Base-by-base conservation (phyloP, 2,113 vertebrate species). In the Enhydra lutris region DNA sequence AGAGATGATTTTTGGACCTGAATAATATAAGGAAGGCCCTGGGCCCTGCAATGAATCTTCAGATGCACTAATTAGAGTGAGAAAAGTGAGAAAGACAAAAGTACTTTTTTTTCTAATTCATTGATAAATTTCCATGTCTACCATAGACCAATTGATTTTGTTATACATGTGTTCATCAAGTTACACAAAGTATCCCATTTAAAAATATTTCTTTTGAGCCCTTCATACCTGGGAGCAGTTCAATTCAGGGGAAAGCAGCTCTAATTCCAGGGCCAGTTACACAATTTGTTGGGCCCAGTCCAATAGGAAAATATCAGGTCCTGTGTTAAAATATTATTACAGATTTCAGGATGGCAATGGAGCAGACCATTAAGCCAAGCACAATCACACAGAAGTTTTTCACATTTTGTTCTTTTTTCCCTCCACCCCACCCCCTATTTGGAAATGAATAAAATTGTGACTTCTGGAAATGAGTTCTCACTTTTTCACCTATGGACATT, bases 361-460 rank as follows among this genome's bases (percentile, higher is more conserved):
- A 74, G 2, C 7, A 89, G 67, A 67, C 31, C 15, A n/a, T 67
- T 67, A 55, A 81, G 34, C 1, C 26, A 67, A 65, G 29, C 20
- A 21, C 18, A 80, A 14, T 29, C 3, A n/a, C 10, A 69, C 1
- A n/a, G 36, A 65, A 90, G 23, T 26, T 45, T 34, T 31, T 42
- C 50, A 47, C 15, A 29, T 67, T 24, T 21, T 82, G 6, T n/a
- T 23, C 50, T 50, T 74, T 42, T 69, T 12, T 15, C 13, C 5
- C 6, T 5, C 6, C 12, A 1, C 0, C 8, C 1, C 7, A 69
- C 4, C 10, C 11, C 7, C 34, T 39, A 7, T 15, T 89, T 71
- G 39, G 45, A 79, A 91, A 78, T 47, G 4, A 42, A 34, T 45
- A 45, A 61, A 88, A 94, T 3, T 36, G 4, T 69, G 13, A 83